Base-by-base conservation (phyloP, 2,113 vertebrate species). In the Atlantisia rogersi region DNA sequence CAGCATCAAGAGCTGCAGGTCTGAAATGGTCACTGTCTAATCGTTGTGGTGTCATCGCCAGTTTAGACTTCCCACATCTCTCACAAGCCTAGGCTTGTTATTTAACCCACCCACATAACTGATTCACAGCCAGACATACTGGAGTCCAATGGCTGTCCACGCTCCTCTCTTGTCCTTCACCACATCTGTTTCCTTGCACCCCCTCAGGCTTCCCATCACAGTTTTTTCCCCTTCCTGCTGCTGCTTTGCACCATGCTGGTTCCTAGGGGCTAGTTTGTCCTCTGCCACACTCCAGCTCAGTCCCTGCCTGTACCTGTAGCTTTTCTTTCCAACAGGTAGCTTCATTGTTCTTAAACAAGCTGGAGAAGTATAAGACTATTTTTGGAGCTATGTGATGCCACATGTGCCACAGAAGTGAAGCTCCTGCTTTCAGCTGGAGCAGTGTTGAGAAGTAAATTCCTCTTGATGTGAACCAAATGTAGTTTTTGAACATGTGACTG, bases 31-130 rank as follows among this genome's bases (percentile, higher is more conserved):
- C 3, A 0, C 25, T 25, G 28, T 50, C 71, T 46, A 46, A 53
- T 55, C 0, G 0, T 14, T 67, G 56, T 1, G 1, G 60, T 35
- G 44, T 31, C 32, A 6, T 14, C 82, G 25, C 32, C 26, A 28
- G 78, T 32, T 64, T 32, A 82, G 39, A 77, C 32, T 86, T 82
- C 44, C 28, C 32, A 91, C 46, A 59, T 46, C 28, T 31, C 32
- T 75, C 48, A 42, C n/a, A 68, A 29, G 68, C 42, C 17, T n/a
- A 55, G 32, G 17, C n/a, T 89, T 78, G 55, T 71, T 93, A 29
- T 82, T 80, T 88, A 60, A 63, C 40, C 24, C 60, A 3, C 42
- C 25, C 82, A 26, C 37, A 29, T 18, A 65, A 58, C 2, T 64
- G 24, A 86, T 75, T 82, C 52, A 32, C 70, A 42, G 46, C 35